phyloP scores from a whole-genome alignment of 2,113 vertebrate species.

The Hydrochoerus hydrochaeris region DNA sequence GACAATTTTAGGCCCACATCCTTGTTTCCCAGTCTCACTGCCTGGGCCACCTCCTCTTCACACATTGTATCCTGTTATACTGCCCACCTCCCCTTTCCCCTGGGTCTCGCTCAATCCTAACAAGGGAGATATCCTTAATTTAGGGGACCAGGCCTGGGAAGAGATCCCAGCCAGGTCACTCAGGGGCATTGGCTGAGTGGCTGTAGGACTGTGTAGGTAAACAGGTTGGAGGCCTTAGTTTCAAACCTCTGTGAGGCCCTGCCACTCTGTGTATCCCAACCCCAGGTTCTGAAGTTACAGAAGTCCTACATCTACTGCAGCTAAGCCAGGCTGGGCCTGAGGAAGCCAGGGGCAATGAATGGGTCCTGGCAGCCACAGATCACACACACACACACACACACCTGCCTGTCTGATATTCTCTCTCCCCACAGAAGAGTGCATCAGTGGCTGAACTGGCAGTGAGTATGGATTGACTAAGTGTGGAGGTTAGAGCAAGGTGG shows the following conservation, averaged over 20 bases:
- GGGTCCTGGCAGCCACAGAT: neutral
- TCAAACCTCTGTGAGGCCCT: no score
- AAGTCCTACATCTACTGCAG: neutral
- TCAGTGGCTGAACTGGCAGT: neutral
- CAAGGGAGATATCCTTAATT: neutral
- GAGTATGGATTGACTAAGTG: neutral
- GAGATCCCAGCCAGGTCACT: neutral
- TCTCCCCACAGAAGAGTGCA: slow-evolving; percentile 62
- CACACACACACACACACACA: neutral
- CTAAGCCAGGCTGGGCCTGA: neutral
- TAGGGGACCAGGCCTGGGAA: neutral
- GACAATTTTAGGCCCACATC: neutral
- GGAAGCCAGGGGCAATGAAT: neutral
- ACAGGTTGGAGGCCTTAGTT: neutral
- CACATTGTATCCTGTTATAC: neutral
- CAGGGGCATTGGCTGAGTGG: neutral
- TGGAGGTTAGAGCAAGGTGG: neutral
- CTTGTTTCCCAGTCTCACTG: neutral
- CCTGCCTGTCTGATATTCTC: neutral
- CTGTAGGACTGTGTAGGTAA: neutral
- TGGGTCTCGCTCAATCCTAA: neutral
- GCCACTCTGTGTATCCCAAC: no score
- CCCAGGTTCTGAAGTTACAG: neutral
- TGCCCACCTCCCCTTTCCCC: neutral
- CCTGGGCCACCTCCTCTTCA: neutral